Percentiles rank a stretch among this genome's conserved stretches.
Evolutionary conservation across 2,888 invertebrate genomes (phyloP).

Genomic region (Plebejus anna): DNA sequence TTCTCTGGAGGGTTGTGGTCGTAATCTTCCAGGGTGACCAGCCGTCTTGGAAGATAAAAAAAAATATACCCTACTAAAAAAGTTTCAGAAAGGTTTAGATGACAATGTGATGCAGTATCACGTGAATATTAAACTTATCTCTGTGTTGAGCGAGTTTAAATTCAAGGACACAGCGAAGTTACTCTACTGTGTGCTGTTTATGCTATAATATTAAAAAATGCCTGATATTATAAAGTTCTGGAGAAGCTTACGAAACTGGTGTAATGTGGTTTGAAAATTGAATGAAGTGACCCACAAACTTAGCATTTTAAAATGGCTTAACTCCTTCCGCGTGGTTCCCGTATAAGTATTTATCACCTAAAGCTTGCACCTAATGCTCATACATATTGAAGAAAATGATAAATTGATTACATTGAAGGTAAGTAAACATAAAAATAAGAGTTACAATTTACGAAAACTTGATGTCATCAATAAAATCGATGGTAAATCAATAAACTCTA

Average conservation of each 20-base stretch:
- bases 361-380: slow-evolving; percentile 12
- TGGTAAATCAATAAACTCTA: no score
- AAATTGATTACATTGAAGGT: not conserved
- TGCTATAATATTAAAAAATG: not conserved
- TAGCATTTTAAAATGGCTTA: slow-evolving; percentile 25
- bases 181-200: not conserved
- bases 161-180: no score
- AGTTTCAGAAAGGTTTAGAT: no score
- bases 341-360: slow-evolving; percentile 8
- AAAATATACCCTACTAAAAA: no score
- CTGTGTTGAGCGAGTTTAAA: no score
- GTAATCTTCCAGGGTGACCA: no score
- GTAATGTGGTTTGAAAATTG: not conserved
- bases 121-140: no score
- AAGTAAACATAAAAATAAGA: not conserved
- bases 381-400: slow-evolving; percentile 10
- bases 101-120: no score
- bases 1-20: no score
- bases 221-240: not conserved
- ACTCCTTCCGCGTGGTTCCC: slow-evolving; percentile 11
- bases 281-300: slow-evolving; percentile 17
- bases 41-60: no score
- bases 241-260: not conserved
- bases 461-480: no score
- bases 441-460: not conserved